These are phyloP conservation scores for Nezara viridula DNA, from an alignment of 2,888 invertebrate species.

Conservation along the genomic window DNA sequence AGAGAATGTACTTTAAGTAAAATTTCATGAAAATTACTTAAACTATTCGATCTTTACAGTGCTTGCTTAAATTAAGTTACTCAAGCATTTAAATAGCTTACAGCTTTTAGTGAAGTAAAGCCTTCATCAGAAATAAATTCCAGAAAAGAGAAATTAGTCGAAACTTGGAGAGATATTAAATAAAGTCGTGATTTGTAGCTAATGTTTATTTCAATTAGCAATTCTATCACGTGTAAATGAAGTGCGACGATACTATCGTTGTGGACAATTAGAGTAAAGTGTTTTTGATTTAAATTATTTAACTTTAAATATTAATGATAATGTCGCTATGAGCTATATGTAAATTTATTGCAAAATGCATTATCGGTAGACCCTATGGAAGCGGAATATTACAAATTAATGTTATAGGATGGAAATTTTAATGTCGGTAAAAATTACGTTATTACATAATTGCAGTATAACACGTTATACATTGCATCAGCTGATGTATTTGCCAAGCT, in stretches of 20 bases:
- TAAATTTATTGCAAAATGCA: too few relatives aligned
- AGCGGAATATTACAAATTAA: background rate
- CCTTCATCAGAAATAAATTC: background rate
- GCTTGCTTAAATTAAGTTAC: background rate
- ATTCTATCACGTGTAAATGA: background rate
- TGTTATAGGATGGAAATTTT: background rate
- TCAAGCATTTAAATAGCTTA: background rate
- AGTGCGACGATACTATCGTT: background rate
- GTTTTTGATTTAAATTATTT: background rate
- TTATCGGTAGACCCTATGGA: too few relatives aligned
- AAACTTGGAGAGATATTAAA: background rate
- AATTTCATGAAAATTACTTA: background rate
- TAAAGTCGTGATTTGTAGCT: background rate
- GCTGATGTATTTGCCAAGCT: background rate
- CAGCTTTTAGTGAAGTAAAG: background rate
- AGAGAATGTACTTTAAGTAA: too few relatives aligned
- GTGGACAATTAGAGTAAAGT: background rate
- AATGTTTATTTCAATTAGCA: background rate
- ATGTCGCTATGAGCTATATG: too few relatives aligned
- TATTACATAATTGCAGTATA: background rate
- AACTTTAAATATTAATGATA: background rate
- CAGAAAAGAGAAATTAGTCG: background rate
- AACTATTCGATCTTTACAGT: too few relatives aligned
- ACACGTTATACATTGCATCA: background rate
- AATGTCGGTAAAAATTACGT: too few relatives aligned